These are phyloP conservation scores for Helarctos malayanus DNA, from an alignment of 2,797 vertebrate species.

Conservation along the genomic window DNA sequence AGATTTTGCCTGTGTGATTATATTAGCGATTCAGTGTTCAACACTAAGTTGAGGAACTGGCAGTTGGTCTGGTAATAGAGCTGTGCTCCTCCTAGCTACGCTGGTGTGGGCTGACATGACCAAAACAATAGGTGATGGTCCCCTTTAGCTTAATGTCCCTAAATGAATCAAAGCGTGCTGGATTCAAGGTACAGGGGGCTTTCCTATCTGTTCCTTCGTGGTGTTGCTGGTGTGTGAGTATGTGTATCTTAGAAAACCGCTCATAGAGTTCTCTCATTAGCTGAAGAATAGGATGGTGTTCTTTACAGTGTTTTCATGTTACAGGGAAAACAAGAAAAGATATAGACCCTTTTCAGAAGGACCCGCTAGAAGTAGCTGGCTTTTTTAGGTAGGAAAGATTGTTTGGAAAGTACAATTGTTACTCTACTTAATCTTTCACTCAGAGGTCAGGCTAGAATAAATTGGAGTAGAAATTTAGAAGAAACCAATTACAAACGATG, in stretches of 20 bases:
- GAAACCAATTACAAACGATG: slow-evolving; percentile 24
- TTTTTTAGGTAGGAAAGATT: slow-evolving; percentile 39
- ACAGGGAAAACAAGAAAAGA: not conserved
- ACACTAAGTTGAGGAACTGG: slow-evolving; percentile 61
- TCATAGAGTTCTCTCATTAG: not conserved
- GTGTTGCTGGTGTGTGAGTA: not conserved
- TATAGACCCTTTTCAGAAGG: not conserved
- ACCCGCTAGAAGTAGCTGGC: not conserved
- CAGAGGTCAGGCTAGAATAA: slow-evolving; percentile 27
- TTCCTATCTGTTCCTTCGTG: slow-evolving; percentile 5
- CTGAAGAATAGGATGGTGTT: not conserved
- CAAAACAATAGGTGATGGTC: slow-evolving; percentile 54
- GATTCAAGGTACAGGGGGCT: not conserved
- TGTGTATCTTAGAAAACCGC: not conserved
- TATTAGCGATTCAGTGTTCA: slow-evolving; percentile 71
- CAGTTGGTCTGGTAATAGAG: slow-evolving; percentile 46
- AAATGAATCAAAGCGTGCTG: slow-evolving; percentile 49
- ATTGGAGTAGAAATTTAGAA: slow-evolving; percentile 25
- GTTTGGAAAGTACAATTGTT: slow-evolving; percentile 50
- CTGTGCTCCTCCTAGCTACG: slow-evolving; percentile 67
- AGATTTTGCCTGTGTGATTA: slow-evolving; percentile 35
- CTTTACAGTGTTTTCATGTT: not conserved
- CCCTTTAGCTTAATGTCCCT: slow-evolving; percentile 25
- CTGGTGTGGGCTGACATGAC: slow-evolving; percentile 50
- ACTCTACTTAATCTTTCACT: slow-evolving; percentile 39